These are phyloP conservation scores for Aplochiton taeniatus DNA, from an alignment of 2,797 vertebrate genomes.

Conservation along the genomic window DNA sequence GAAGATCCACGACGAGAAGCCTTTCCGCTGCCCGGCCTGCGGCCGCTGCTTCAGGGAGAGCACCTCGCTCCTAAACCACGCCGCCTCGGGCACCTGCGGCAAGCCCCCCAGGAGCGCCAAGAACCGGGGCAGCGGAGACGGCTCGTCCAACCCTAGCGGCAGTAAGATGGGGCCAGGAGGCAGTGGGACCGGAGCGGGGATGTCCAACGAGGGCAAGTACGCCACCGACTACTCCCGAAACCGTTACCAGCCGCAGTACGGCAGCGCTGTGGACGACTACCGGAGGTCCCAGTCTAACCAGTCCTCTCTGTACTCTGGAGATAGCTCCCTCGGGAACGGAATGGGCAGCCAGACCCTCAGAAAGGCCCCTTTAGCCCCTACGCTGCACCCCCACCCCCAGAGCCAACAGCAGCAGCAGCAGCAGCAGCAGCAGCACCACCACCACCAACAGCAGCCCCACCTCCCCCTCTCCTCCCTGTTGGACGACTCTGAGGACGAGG, in stretches of 20 bases:
- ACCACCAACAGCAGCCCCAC: constrained; percentile 69
- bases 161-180: constrained; percentile 58
- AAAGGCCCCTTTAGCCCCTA: constrained; percentile 81
- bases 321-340: constrained; percentile 60
- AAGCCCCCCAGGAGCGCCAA: constrained; percentile 77
- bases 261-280: constrained; percentile 68
- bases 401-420: constrained; percentile 67
- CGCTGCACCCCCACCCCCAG: constrained; percentile 80
- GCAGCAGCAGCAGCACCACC: constrained; percentile 59
- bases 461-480: constrained; percentile 79
- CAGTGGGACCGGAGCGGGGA: constrained; percentile 33
- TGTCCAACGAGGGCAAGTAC: constrained; percentile 68
- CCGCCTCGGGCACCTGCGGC: constrained; percentile 79
- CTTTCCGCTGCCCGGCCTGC: constrained; percentile 88
- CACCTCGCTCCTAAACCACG: constrained; percentile 80
- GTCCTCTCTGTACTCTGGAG: constrained; percentile 68
- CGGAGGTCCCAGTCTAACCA: constrained; percentile 61
- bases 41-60: constrained; percentile 83
- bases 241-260: constrained; percentile 74
- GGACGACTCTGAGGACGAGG: constrained; percentile 82
- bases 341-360: constrained; percentile 75
- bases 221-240: constrained; percentile 72
- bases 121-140: constrained; percentile 41
- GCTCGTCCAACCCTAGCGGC: constrained; percentile 43
- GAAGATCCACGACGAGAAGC: constrained; percentile 90